Percentiles rank a stretch among this genome's conserved stretches.
Conservation (phyloP, 2,113 vertebrate species). For the Macrotis lagotis region DNA sequence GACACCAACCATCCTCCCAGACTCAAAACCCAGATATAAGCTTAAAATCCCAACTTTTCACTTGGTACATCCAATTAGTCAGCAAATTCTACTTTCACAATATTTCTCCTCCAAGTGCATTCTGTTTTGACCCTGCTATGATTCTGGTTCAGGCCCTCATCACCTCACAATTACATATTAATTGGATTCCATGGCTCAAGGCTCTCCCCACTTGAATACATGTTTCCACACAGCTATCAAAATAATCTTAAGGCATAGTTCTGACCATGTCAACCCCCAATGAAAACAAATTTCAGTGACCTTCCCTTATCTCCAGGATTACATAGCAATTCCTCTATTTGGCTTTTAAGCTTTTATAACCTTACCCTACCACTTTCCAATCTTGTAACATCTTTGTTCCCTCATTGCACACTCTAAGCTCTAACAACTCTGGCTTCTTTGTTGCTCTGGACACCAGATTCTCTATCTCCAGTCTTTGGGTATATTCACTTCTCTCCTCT, state of each 20-base stretch:
- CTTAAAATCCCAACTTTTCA: too few species aligned
- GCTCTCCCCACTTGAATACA: not conserved
- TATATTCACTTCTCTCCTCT: not conserved
- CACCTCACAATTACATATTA: not conserved
- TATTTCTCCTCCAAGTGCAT: too few species aligned
- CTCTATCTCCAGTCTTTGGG: not conserved
- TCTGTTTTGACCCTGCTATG: too few species aligned
- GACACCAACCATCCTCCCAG: too few species aligned
- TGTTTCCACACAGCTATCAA: not conserved
- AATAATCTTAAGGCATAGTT: too few species aligned
- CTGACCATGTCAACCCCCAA: too few species aligned
- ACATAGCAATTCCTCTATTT: not conserved
- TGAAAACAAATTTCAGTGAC: not conserved
- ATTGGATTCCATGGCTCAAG: not conserved
- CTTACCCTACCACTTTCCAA: not conserved
- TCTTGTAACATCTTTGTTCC: not conserved
- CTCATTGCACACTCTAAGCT: not conserved
- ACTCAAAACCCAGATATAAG: too few species aligned
- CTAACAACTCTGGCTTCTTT: not conserved
- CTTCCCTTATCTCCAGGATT: not conserved
- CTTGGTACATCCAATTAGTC: too few species aligned
- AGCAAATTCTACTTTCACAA: too few species aligned
- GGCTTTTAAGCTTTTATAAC: not conserved
- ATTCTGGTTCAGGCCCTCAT: not conserved
- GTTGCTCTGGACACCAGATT: not conserved